Conservation (phyloP, 2,888 invertebrate genomes). For the Entomobrya proxima region DNA sequence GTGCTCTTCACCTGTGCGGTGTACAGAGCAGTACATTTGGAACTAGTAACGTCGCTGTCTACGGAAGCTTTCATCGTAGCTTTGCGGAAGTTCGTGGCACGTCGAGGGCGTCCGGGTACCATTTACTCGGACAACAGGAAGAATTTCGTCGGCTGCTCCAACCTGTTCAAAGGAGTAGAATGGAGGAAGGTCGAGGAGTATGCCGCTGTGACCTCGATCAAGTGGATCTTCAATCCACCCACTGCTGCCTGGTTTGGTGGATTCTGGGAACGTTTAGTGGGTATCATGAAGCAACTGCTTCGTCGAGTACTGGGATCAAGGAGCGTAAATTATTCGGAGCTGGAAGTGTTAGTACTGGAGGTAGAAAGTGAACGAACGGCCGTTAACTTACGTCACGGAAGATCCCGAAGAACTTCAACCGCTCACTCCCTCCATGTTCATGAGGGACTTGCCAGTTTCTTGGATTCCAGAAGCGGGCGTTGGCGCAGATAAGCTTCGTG, state of each 20-base stretch:
- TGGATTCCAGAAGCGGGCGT: background rate
- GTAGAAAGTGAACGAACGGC: background rate
- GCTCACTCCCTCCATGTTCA: background rate
- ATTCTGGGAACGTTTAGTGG: conserved; percentile 46
- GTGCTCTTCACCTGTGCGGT: background rate
- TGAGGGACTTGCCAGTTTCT: background rate
- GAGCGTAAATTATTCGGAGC: background rate
- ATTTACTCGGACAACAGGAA: conserved; percentile 77
- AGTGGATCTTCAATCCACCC: conserved; percentile 39
- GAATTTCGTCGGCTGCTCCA: conserved; percentile 77
- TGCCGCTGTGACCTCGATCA: background rate
- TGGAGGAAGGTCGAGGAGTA: background rate
- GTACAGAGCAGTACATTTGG: background rate
- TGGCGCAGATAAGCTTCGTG: background rate
- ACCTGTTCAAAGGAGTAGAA: conserved; percentile 79
- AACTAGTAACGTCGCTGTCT: background rate
- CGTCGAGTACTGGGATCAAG: background rate
- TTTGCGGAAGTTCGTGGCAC: conserved; percentile 76
- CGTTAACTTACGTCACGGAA: background rate
- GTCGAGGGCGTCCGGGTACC: conserved; percentile 76
- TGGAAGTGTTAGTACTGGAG: background rate
- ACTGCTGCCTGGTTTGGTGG: conserved; percentile 44
- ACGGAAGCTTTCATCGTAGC: conserved; percentile 75
- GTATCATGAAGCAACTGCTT: background rate
- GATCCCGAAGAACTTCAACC: background rate